A percentile compares a stretch with the other conserved stretches of the same genome.
Conservation (phyloP, 2,888 invertebrate genomes). For the Euplexia lucipara region DNA sequence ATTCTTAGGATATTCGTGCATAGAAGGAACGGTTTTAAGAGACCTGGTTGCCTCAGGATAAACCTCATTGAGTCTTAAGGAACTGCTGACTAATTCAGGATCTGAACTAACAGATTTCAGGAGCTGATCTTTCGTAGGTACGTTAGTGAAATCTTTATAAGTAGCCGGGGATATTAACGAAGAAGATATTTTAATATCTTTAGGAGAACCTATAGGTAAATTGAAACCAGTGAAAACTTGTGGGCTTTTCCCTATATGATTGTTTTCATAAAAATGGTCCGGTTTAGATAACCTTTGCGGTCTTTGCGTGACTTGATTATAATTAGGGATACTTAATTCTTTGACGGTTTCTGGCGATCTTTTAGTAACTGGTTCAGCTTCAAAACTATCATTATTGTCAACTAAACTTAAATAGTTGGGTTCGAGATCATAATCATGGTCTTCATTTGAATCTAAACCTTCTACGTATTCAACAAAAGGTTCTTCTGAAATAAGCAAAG, state of each 20-base stretch:
- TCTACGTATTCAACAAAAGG: not conserved
- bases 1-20: not conserved
- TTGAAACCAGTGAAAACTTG: not conserved
- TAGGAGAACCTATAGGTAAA: not conserved
- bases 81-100: not conserved
- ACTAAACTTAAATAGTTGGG: not conserved
- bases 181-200: rapidly evolving
- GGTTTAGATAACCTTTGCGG: not conserved
- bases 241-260: constrained; percentile 7
- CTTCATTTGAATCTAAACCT: not conserved
- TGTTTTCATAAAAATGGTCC: constrained; percentile 18
- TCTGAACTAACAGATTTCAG: not conserved
- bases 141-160: not conserved
- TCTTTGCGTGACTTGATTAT: not conserved
- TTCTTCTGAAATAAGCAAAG: not conserved
- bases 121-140: not conserved
- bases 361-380: not conserved
- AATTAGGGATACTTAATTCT: not conserved
- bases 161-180: not conserved
- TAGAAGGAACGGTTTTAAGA: not conserved
- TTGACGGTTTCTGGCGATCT: not conserved
- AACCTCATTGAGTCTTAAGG: not conserved
- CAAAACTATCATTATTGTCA: not conserved
- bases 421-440: not conserved
- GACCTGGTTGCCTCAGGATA: not conserved